Evolutionary conservation across 53 echinoderm and acorn worm genomes (phyloP), one percentile per base, ranked within the genome.

Genomic region (Paelopatides confundens): DNA sequence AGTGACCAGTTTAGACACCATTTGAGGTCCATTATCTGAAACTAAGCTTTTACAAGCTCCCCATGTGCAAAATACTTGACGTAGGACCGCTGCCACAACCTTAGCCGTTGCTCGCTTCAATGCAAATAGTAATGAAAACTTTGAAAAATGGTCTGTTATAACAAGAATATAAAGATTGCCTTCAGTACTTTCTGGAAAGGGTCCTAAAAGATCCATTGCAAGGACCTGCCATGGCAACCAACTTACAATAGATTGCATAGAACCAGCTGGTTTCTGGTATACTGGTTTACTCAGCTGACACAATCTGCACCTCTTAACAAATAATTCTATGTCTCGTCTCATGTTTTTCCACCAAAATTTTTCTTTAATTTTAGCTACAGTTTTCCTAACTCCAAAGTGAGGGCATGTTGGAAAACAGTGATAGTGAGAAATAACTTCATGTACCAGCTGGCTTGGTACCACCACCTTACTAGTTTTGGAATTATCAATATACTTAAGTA

Each of bases 21-120:
- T 87, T 39, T 93, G 94, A 3, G 90, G 85, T 0, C 94, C 91
- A 82, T 93, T 90, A 64, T 91, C 94, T 4, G 94, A 40, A n/a
- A n/a, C n/a, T n/a, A n/a, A n/a, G n/a, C n/a, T n/a, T n/a, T n/a
- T n/a, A n/a, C n/a, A n/a, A n/a, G n/a, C n/a, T n/a, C n/a, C n/a
- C n/a, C n/a, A n/a, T n/a, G n/a, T n/a, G n/a, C n/a, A n/a, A n/a
- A n/a, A n/a, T n/a, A n/a, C n/a, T n/a, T n/a, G n/a, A n/a, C n/a
- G n/a, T n/a, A n/a, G n/a, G n/a, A n/a, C n/a, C n/a, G n/a, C n/a
- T n/a, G n/a, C n/a, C n/a, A n/a, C n/a, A n/a, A n/a, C n/a, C n/a
- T n/a, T n/a, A n/a, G n/a, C n/a, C n/a, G n/a, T n/a, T n/a, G n/a
- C n/a, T n/a, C n/a, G n/a, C n/a, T n/a, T n/a, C n/a, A n/a, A n/a